phyloP scores from a whole-genome alignment of 1,140 invertebrate genomes.

The Pseudobourletiella spinata region DNA sequence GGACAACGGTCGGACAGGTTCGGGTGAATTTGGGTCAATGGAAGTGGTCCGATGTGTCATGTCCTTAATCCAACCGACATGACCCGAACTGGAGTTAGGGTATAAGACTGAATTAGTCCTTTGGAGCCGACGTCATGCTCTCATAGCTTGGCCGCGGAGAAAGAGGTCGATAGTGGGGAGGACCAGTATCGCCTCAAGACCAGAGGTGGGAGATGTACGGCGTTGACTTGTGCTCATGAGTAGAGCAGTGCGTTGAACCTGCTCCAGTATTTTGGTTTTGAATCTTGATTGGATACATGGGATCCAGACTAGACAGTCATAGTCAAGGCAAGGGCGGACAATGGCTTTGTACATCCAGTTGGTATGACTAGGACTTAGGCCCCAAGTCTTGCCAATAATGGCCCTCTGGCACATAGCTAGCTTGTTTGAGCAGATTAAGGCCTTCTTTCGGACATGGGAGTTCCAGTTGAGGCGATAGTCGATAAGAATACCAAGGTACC shows the following conservation, averaged over 20 bases:
- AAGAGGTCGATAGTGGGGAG: constrained; percentile 2
- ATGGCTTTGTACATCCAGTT: constrained; percentile 18
- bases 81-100: no score
- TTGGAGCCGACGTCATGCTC: constrained; percentile 7
- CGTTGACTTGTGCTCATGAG: not conserved
- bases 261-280: not conserved
- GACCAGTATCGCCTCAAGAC: not conserved
- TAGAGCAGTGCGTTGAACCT: constrained; percentile 5
- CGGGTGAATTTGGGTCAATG: no score
- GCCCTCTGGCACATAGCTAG: constrained; percentile 11
- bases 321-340: constrained; percentile 5
- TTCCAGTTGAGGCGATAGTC: constrained; percentile 1
- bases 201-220: constrained; percentile 8
- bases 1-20: no score
- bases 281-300: not conserved
- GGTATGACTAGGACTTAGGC: not conserved
- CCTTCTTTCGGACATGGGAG: not conserved
- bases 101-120: no score
- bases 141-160: not conserved
- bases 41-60: no score
- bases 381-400: constrained; percentile 7
- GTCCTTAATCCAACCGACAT: no score
- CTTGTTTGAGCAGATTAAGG: not conserved
- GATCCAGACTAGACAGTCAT: constrained; percentile 9
- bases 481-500: constrained; percentile 6